Conservation (phyloP, 23 tunicate species). For the Clavelina lepadiformis region DNA sequence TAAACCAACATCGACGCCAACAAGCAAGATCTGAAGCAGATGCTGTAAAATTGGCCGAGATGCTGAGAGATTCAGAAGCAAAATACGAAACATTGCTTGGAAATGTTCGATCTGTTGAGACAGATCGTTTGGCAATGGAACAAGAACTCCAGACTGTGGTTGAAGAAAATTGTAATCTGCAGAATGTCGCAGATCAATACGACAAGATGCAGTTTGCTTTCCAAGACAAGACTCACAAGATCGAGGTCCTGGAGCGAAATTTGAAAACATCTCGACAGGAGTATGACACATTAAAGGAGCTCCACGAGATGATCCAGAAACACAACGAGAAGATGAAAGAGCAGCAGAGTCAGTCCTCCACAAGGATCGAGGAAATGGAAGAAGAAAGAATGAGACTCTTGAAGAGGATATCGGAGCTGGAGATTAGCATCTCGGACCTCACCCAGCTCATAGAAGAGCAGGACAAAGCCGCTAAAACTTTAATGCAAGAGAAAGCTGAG, state of each 20-base stretch:
- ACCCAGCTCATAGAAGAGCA: conserved; percentile 56
- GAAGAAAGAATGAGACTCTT: conserved; percentile 50
- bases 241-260: conserved; percentile 67
- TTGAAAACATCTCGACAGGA: conserved; percentile 44
- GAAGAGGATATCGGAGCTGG: conserved; percentile 45
- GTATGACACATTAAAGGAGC: conserved; percentile 58
- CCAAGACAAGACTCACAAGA: conserved; percentile 53
- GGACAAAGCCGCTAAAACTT: conserved; percentile 31
- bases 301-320: conserved; percentile 76
- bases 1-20: conserved; percentile 57
- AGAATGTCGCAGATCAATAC: conserved; percentile 69
- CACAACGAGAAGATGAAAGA: conserved; percentile 74
- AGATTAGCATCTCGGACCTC: conserved; percentile 53
- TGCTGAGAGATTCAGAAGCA: conserved; percentile 43
- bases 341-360: conserved; percentile 35
- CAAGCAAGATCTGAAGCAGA: conserved; percentile 54
- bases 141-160: conserved; percentile 50
- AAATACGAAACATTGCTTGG: conserved; percentile 34
- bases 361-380: conserved; percentile 49
- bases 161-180: conserved; percentile 55
- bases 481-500: conserved; percentile 45
- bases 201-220: conserved; percentile 51
- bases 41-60: conserved; percentile 41
- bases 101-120: conserved; percentile 17
- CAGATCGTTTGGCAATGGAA: conserved; percentile 27